Evolutionary conservation across 2,113 vertebrate species (phyloP).

Genomic region (Rhynchomys soricoides): DNA sequence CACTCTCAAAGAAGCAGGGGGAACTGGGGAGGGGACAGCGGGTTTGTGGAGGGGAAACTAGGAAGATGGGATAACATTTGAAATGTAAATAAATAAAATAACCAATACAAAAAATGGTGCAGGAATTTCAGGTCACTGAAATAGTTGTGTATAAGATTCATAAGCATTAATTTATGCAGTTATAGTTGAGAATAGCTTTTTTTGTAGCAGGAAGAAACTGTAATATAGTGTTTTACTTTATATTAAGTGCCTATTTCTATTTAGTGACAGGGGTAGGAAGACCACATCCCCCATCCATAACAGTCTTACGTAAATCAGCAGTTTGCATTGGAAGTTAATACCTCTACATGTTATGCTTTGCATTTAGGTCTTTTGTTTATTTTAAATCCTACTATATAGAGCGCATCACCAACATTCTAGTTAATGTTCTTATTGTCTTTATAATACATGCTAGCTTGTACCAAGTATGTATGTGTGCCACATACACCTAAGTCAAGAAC

Average conservation of each 20-base stretch:
- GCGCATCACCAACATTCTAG: neutral
- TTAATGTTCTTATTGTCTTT: neutral
- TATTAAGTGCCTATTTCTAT: neutral
- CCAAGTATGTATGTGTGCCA: neutral
- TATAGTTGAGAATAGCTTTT: neutral
- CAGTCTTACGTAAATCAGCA: neutral
- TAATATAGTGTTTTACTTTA: constrained; percentile 17
- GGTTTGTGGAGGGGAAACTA: no score
- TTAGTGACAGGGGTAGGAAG: neutral
- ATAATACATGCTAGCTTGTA: neutral
- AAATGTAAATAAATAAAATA: no score
- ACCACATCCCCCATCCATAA: neutral
- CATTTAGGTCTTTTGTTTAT: neutral
- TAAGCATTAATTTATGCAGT: neutral
- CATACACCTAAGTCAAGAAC: neutral
- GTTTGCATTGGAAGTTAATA: neutral
- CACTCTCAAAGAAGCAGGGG: no score
- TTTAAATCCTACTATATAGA: neutral
- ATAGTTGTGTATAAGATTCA: neutral
- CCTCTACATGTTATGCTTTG: neutral
- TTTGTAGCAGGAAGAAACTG: neutral
- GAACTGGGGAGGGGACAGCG: no score
- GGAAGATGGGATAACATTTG: no score
- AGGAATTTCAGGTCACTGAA: neutral
- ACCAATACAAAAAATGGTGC: no score